phyloP scores from a whole-genome alignment of 2,888 invertebrate species.

The Alsophila aescularia region DNA sequence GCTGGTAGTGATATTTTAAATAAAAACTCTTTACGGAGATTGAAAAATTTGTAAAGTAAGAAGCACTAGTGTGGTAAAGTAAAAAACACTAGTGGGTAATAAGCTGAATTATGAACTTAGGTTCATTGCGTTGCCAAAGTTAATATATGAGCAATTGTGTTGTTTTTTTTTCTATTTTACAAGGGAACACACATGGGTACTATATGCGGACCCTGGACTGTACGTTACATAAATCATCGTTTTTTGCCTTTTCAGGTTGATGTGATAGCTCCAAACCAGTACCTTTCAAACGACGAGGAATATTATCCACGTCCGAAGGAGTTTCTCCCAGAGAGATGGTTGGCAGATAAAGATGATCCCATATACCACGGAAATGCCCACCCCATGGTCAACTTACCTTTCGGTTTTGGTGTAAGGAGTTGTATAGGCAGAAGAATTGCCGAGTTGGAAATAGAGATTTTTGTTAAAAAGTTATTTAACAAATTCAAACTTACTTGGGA shows the following conservation, averaged over 20 bases:
- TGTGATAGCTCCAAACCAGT: conserved; percentile 90
- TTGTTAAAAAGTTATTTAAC: conserved; percentile 66
- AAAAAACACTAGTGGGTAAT: no score
- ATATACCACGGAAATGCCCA: conserved; percentile 76
- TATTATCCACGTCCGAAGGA: conserved; percentile 83
- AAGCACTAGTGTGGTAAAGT: no score
- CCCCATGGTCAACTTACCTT: conserved; percentile 86
- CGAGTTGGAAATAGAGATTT: conserved; percentile 87
- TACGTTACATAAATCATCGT: neutral
- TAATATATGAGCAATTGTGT: no score
- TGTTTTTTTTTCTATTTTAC: no score
- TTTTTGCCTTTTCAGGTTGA: conserved; percentile 83
- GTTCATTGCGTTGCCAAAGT: no score
- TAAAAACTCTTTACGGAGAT: no score
- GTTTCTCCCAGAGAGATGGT: conserved; percentile 89
- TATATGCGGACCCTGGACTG: no score
- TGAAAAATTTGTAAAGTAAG: no score
- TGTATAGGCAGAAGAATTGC: conserved; percentile 90
- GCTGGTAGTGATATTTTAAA: no score
- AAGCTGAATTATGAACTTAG: no score
- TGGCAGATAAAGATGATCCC: conserved; percentile 78
- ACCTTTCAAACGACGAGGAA: conserved; percentile 81
- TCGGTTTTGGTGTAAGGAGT: conserved; percentile 87
- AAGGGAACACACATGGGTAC: no score
- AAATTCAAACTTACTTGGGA: conserved; percentile 65